Evolutionary conservation across 2,888 invertebrate genomes (phyloP), one percentile per base, ranked within the genome.

Genomic region (Dioctria rufipes): DNA sequence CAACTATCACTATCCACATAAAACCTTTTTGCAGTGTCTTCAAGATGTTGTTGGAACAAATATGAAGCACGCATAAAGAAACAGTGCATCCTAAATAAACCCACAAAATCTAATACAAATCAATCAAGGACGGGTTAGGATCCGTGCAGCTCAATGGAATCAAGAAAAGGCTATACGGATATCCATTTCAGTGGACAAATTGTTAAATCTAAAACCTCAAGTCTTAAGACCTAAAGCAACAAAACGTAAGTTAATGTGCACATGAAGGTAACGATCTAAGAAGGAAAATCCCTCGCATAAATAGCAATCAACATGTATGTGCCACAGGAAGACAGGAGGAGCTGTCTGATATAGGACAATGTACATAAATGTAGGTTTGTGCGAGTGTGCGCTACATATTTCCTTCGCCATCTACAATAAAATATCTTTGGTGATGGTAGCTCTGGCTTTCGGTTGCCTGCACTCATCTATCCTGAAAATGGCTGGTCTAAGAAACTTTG

Each of bases 381-480:
- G 11, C 4, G 54, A n/a, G 3, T 54, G 54, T 54, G 9, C 54
- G 54, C 54, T n/a, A 11, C 54, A 54, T 54, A 54, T 54, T 4
- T 54, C 6, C 54, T 54, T n/a, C 3, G 3, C 6, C 4, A 8
- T 54, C 54, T 54, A 54, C 11, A 54, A 4, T 54, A 11, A 2
- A 4, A 8, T 54, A n/a, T 4, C 54, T 11, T n/a, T 54, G 46
- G 46, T 46, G 54, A 8, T n/a, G 4, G 37, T 39, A 25, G 61
- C 61, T 61, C 37, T 8, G 6, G 39, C 37, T 61, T 61, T 25
- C 8, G 61, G 61, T 58, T 39, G 61, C 61, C 61, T 39, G 61
- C 37, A 61, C n/a, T 61, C 61, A 61, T 61, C 61, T 25, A 61
- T 61, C 61, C 61, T 61, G 3, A 39, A 61, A 61, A 37, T 61